Evolutionary conservation across 2,888 invertebrate species (phyloP).

Genomic region (Lamellibrachia satsuma): DNA sequence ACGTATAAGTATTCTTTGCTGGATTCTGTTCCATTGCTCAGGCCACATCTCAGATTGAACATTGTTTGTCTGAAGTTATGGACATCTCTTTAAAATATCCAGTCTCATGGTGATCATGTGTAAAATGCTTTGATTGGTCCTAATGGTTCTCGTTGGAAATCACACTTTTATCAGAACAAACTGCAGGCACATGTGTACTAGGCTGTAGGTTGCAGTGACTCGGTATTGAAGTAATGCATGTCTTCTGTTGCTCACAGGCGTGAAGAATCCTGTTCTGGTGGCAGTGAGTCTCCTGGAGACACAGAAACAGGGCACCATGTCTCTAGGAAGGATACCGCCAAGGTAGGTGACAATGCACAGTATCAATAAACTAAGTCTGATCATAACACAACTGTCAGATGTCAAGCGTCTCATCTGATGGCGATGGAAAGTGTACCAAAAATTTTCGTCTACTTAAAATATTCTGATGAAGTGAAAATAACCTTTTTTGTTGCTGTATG

Average conservation of each 20-base stretch:
- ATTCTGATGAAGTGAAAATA: too few species aligned
- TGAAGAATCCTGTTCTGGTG: slow-evolving; percentile 65
- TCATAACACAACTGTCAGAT: not conserved
- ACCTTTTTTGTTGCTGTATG: too few species aligned
- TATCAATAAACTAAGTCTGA: not conserved
- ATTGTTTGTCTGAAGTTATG: too few species aligned
- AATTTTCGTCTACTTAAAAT: too few species aligned
- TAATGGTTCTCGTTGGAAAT: not conserved
- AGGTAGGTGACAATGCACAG: slow-evolving; percentile 64
- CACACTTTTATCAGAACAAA: not conserved
- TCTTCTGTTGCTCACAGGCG: slow-evolving; percentile 45
- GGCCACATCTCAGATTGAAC: too few species aligned
- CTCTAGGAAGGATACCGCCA: slow-evolving; percentile 87
- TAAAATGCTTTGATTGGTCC: not conserved
- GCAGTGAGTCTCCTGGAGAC: slow-evolving; percentile 79
- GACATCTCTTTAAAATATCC: too few species aligned
- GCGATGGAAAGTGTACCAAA: too few species aligned
- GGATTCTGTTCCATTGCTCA: too few species aligned
- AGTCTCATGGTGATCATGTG: not conserved
- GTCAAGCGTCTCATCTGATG: too few species aligned
- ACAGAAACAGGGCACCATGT: slow-evolving; percentile 74
- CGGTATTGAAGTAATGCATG: not conserved
- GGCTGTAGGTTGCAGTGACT: not conserved
- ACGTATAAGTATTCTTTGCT: too few species aligned
- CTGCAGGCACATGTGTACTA: not conserved